These are phyloP conservation scores for Sphenopsis melanotis DNA, from an alignment of 2,797 vertebrate genomes.

Conservation along the genomic window DNA sequence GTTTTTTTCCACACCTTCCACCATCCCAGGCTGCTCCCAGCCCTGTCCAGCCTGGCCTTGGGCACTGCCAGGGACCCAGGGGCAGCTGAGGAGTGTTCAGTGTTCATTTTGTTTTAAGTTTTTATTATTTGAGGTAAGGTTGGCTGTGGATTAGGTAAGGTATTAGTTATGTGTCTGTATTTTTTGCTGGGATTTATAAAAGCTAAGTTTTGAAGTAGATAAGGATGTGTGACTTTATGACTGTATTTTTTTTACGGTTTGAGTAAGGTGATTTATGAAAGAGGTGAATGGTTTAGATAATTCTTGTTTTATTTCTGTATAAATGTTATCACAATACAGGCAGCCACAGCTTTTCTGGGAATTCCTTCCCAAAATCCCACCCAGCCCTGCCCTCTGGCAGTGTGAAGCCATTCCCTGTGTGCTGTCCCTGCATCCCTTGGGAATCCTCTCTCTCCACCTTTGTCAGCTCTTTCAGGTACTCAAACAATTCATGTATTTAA, in stretches of 20 bases:
- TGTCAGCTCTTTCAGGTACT: not conserved
- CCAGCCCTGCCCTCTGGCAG: not conserved
- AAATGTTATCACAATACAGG: not conserved
- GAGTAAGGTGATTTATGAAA: not conserved
- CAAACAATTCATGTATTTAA: no score
- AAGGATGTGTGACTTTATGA: not conserved
- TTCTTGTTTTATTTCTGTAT: not conserved
- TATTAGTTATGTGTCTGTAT: not conserved
- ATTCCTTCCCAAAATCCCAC: not conserved
- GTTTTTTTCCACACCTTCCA: accelerated
- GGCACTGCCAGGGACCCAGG: not conserved
- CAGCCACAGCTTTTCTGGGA: not conserved
- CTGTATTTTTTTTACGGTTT: not conserved
- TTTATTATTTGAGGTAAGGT: not conserved
- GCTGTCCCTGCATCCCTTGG: not conserved
- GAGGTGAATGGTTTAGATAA: not conserved
- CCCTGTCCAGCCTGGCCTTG: not conserved
- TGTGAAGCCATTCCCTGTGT: not conserved
- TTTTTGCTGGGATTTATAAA: not conserved
- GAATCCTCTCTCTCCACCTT: not conserved
- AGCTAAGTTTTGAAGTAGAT: not conserved
- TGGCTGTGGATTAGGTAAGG: not conserved
- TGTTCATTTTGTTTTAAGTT: not conserved
- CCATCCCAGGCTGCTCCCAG: not conserved
- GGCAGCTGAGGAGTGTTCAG: not conserved